Percentiles rank a stretch among this genome's conserved stretches.
phyloP scores from a whole-genome alignment of 2,797 vertebrate species.

The Microctenopoma stevenorrisi region DNA sequence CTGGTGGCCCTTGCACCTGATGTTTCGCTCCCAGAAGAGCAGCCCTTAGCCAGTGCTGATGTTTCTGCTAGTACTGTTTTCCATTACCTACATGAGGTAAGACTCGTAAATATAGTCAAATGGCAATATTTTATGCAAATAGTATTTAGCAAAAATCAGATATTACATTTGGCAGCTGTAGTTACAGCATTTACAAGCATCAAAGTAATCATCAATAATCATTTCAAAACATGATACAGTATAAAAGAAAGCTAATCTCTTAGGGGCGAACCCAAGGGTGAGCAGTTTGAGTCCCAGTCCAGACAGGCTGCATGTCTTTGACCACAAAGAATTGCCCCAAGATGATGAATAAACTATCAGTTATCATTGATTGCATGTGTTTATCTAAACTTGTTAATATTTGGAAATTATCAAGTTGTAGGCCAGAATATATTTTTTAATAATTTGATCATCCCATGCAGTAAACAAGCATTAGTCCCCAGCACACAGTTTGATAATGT shows the following conservation, averaged over 20 bases:
- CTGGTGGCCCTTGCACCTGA: conserved; percentile 75
- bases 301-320: too few species aligned
- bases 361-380: neutral
- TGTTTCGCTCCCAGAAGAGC: conserved; percentile 71
- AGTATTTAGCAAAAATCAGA: neutral
- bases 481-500: conserved; percentile 24
- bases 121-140: neutral
- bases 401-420: conserved; percentile 21
- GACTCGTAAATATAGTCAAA: neutral
- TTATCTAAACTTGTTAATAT: conserved; percentile 10
- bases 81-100: conserved; percentile 90
- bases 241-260: neutral
- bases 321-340: too few species aligned
- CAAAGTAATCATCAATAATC: neutral
- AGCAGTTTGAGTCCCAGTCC: too few species aligned
- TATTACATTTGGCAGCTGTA: neutral
- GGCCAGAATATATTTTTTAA: conserved; percentile 39
- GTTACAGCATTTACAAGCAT: conserved; percentile 7
- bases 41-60: conserved; percentile 39
- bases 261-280: too few species aligned
- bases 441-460: conserved; percentile 53
- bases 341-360: too few species aligned
- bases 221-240: neutral
- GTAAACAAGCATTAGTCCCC: conserved; percentile 58
- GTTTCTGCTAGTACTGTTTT: conserved; percentile 80